Percentiles rank a stretch among this genome's conserved stretches.
Evolutionary conservation across 2,113 vertebrate genomes (phyloP).

Genomic region (Gambusia holbrooki): DNA sequence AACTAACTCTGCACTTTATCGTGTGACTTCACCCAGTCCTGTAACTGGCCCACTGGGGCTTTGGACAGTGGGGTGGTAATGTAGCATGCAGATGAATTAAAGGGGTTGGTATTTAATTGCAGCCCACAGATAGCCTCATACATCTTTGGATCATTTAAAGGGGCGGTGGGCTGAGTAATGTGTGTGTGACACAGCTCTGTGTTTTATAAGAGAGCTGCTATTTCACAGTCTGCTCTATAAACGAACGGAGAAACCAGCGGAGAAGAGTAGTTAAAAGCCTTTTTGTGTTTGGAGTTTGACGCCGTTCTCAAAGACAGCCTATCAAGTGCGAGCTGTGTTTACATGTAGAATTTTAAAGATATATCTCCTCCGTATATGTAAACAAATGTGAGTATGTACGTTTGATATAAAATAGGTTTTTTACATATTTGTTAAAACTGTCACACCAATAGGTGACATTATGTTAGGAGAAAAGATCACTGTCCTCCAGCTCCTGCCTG

Average conservation of each 20-base stretch:
- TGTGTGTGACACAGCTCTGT: slow-evolving; percentile 66
- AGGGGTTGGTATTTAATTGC: slow-evolving; percentile 75
- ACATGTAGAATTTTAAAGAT: slow-evolving; percentile 21
- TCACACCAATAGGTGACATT: no score
- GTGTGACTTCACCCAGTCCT: slow-evolving; percentile 24
- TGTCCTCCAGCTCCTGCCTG: no score
- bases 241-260: slow-evolving; percentile 57
- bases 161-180: slow-evolving; percentile 74
- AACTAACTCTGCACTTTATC: slow-evolving; percentile 16
- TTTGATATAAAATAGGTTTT: no score
- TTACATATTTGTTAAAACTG: no score
- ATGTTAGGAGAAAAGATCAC: no score
- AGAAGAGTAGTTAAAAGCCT: slow-evolving; percentile 59
- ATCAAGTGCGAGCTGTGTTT: slow-evolving; percentile 41
- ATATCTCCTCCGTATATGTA: neutral
- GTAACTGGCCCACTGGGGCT: slow-evolving; percentile 43
- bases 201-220: slow-evolving; percentile 74
- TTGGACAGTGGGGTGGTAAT: slow-evolving; percentile 61
- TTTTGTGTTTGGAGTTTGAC: slow-evolving; percentile 54
- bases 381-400: no score
- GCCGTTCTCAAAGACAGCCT: slow-evolving; percentile 49
- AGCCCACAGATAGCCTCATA: slow-evolving; percentile 73
- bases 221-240: slow-evolving; percentile 69
- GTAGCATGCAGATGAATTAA: slow-evolving; percentile 76
- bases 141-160: slow-evolving; percentile 77